Conservation (phyloP, 2,797 vertebrate genomes). For the Alosa sapidissima region DNA sequence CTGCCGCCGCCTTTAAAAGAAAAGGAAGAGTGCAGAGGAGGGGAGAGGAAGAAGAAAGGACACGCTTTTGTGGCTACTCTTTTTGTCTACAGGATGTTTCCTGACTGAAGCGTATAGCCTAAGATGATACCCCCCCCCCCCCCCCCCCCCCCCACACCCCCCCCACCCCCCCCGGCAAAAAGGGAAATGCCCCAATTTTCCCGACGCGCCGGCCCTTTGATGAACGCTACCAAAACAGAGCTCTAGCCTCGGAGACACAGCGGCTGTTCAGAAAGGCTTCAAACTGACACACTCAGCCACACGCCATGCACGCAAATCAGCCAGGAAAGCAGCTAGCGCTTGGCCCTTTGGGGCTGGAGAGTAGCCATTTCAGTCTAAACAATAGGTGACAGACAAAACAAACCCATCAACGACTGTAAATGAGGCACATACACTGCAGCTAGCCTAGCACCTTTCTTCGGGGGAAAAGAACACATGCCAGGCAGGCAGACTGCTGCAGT, state of each 20-base stretch:
- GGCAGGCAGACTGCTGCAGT: background rate
- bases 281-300: background rate
- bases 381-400: background rate
- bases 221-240: background rate
- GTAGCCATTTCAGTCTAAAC: background rate
- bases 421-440: background rate
- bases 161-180: background rate
- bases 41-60: background rate
- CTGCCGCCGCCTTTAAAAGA: background rate
- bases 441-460: background rate
- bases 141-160: background rate
- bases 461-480: background rate
- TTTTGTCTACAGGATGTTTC: slow-evolving; percentile 21
- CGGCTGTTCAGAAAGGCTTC: background rate
- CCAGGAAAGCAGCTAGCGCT: background rate
- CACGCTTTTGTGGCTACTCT: background rate
- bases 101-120: background rate
- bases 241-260: background rate
- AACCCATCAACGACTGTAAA: background rate
- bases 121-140: background rate
- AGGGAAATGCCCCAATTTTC: slow-evolving; percentile 13
- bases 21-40: background rate
- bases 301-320: background rate
- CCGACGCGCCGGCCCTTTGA: background rate
- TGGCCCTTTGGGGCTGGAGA: background rate